A percentile compares a stretch with the other conserved stretches of the same genome.
Evolutionary conservation across 1,140 invertebrate species (phyloP).

Genomic region (Leptopilina clavipes): DNA sequence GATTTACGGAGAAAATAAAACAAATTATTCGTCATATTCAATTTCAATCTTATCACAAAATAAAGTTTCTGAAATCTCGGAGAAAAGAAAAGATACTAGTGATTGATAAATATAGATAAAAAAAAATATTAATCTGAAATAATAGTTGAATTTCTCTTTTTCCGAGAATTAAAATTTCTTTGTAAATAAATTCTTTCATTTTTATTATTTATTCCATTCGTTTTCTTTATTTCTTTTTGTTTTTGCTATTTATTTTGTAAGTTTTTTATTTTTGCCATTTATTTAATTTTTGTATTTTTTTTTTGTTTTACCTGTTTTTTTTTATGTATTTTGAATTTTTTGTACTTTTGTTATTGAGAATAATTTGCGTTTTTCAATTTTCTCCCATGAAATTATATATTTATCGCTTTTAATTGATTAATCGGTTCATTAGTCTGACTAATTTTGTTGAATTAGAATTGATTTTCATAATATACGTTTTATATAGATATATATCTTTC

Average conservation of each 20-base stretch:
- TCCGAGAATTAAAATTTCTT: neutral
- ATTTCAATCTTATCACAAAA: slow-evolving; percentile 26
- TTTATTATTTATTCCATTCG: too few species aligned
- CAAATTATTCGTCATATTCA: slow-evolving; percentile 1
- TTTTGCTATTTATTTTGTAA: too few species aligned
- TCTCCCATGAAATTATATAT: too few species aligned
- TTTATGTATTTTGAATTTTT: too few species aligned
- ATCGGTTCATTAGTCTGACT: neutral
- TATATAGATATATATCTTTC: neutral
- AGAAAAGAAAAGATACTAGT: slow-evolving; percentile 16
- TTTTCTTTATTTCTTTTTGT: too few species aligned
- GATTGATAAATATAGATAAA: neutral
- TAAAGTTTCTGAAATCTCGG: neutral
- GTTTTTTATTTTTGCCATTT: too few species aligned
- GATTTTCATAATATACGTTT: too few species aligned
- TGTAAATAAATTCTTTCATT: too few species aligned
- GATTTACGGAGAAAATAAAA: neutral
- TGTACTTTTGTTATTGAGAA: too few species aligned
- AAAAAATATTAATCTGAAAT: neutral
- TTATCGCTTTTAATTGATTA: neutral
- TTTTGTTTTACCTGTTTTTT: too few species aligned
- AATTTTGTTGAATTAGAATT: neutral
- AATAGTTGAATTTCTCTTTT: neutral
- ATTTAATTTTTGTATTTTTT: too few species aligned
- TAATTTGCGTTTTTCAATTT: too few species aligned